Percentiles rank a stretch among this genome's conserved stretches.
Evolutionary conservation across 2,888 invertebrate genomes (phyloP).

Genomic region (Hartigia nigra): DNA sequence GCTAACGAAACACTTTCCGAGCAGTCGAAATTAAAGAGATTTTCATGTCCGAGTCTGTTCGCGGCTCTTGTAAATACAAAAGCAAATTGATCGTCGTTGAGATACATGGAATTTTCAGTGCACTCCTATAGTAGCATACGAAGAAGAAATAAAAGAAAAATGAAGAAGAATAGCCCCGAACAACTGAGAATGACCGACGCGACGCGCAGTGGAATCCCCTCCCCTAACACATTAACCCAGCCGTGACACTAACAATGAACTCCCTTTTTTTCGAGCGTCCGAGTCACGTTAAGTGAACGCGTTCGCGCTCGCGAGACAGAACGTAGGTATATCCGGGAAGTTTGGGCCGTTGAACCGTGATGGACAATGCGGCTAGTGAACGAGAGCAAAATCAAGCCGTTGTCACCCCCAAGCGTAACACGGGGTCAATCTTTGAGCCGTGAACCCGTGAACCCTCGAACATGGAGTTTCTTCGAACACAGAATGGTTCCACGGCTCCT

Average conservation of each 20-base stretch:
- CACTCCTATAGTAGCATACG: too few relatives aligned
- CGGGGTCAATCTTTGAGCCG: neutral
- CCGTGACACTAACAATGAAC: slow-evolving; percentile 8
- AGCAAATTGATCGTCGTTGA: neutral
- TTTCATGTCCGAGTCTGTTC: slow-evolving; percentile 35
- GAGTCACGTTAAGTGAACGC: slow-evolving; percentile 8
- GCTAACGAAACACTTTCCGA: slow-evolving; percentile 39
- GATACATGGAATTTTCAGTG: too few relatives aligned
- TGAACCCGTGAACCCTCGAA: too few relatives aligned
- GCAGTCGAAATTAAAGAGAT: slow-evolving; percentile 47
- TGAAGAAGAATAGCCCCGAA: too few relatives aligned
- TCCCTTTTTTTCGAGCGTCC: slow-evolving; percentile 42
- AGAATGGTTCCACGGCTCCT: too few relatives aligned
- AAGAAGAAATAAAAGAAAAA: too few relatives aligned
- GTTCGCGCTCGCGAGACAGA: slow-evolving; percentile 9
- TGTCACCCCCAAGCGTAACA: slow-evolving; percentile 17
- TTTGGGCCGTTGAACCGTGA: slow-evolving; percentile 63
- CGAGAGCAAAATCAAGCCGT: slow-evolving; percentile 18
- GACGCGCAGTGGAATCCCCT: neutral
- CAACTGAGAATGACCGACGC: too few relatives aligned
- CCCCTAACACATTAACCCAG: slow-evolving; percentile 5
- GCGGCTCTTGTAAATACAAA: slow-evolving; percentile 30
- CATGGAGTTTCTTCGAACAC: too few relatives aligned
- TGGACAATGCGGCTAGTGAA: slow-evolving; percentile 38
- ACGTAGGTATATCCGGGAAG: slow-evolving; percentile 64